Evolutionary conservation across 2,113 vertebrate species (phyloP).

Genomic region (Petrocephalus zakoni): DNA sequence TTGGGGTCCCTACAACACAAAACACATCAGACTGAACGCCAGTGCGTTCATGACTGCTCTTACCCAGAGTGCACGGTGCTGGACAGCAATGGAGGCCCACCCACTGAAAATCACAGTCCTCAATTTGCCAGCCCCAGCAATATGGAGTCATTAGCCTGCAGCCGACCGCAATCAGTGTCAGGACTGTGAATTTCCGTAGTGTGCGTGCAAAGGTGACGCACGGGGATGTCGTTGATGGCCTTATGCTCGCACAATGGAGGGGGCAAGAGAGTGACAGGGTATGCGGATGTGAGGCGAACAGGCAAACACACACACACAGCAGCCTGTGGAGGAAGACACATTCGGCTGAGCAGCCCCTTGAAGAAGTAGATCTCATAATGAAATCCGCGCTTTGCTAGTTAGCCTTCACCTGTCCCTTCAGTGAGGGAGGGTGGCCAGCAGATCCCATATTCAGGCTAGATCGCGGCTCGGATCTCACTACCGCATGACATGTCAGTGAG

Average conservation of each 20-base stretch:
- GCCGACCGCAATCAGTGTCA: not conserved
- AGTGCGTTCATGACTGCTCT: not conserved
- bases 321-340: not conserved
- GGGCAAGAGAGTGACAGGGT: not conserved
- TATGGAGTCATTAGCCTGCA: not conserved
- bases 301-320: not conserved
- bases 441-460: not conserved
- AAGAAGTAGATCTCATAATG: not conserved
- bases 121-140: not conserved
- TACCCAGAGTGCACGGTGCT: not conserved
- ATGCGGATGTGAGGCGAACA: not conserved
- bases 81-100: not conserved
- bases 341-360: not conserved
- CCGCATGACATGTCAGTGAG: not conserved
- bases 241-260: not conserved
- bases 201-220: not conserved
- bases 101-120: not conserved
- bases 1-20: not conserved
- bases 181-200: not conserved
- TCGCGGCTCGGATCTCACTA: not conserved
- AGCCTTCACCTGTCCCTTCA: not conserved
- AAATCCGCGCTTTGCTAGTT: not conserved
- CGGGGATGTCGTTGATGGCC: not conserved
- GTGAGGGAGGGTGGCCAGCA: not conserved
- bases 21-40: not conserved